phyloP scores from a whole-genome alignment of 1,140 invertebrate species.

The Aphaenogaster floridana region DNA sequence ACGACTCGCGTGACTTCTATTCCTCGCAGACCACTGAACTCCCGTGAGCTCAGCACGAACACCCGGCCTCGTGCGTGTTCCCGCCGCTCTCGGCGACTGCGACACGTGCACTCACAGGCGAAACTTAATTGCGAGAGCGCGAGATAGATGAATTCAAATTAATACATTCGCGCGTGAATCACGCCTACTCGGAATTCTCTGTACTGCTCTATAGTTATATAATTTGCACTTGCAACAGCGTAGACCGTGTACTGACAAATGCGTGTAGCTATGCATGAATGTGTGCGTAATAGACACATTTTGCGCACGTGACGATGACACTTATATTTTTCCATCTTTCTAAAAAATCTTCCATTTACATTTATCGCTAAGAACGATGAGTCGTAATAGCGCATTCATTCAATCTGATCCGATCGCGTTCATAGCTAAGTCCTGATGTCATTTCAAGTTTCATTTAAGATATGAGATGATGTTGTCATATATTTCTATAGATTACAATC shows the following conservation, averaged over 20 bases:
- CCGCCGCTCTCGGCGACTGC: not conserved
- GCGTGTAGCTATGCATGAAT: not conserved
- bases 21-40: constrained; percentile 63
- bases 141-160: constrained; percentile 18
- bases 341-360: not conserved
- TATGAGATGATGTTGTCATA: too few relatives aligned
- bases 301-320: not conserved
- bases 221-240: not conserved
- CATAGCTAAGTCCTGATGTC: not conserved
- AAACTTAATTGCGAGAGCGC: constrained; percentile 14
- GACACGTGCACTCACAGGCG: constrained; percentile 27
- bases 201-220: not conserved
- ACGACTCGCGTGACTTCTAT: constrained; percentile 66
- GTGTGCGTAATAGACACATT: not conserved
- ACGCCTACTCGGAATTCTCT: not conserved
- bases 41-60: constrained; percentile 30
- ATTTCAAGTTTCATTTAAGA: too few relatives aligned
- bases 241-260: not conserved
- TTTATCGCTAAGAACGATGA: not conserved
- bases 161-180: constrained; percentile 12
- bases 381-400: not conserved
- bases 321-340: not conserved
- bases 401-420: not conserved
- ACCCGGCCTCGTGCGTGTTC: not conserved
- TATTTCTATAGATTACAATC: too few relatives aligned